Evolutionary conservation across 2,888 invertebrate species (phyloP).

Genomic region (Nowickia ferox): DNA sequence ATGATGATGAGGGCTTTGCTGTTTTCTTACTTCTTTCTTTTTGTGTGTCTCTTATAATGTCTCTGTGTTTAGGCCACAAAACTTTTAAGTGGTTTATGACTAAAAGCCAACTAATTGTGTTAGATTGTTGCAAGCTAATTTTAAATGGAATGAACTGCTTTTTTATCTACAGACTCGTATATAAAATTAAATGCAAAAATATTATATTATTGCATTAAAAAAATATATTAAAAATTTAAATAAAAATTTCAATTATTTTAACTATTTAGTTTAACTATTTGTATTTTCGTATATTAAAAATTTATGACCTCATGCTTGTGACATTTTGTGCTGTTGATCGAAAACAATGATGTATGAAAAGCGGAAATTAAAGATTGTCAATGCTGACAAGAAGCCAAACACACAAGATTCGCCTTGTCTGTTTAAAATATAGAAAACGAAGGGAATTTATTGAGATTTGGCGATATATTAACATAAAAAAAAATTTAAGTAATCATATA

Average conservation of each 20-base stretch:
- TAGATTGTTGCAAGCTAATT: conserved; percentile 36
- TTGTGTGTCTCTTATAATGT: conserved; percentile 3
- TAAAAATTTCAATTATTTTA: neutral
- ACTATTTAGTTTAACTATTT: neutral
- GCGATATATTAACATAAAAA: neutral
- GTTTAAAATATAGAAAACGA: neutral
- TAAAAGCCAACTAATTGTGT: conserved; percentile 52
- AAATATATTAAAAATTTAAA: conserved; percentile 1
- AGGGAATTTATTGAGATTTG: conserved; percentile 10
- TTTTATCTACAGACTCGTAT: conserved; percentile 6
- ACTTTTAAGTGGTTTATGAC: conserved; percentile 69
- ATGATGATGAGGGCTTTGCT: conserved; percentile 33
- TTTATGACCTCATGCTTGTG: conserved; percentile 61
- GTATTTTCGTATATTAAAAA: neutral
- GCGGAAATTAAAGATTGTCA: conserved; percentile 70
- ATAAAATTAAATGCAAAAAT: neutral
- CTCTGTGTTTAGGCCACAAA: conserved; percentile 65
- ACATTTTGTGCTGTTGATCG: conserved; percentile 41
- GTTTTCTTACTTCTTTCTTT: conserved; percentile 40
- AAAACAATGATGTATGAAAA: conserved; percentile 24
- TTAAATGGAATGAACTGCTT: neutral
- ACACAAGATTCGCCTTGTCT: conserved; percentile 23
- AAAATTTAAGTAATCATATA: no score
- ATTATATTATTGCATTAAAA: conserved; percentile 13
- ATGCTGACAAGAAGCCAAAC: conserved; percentile 45